phyloP scores from a whole-genome alignment of 2,113 vertebrate genomes.

The Boulengerochromis microlepis region DNA sequence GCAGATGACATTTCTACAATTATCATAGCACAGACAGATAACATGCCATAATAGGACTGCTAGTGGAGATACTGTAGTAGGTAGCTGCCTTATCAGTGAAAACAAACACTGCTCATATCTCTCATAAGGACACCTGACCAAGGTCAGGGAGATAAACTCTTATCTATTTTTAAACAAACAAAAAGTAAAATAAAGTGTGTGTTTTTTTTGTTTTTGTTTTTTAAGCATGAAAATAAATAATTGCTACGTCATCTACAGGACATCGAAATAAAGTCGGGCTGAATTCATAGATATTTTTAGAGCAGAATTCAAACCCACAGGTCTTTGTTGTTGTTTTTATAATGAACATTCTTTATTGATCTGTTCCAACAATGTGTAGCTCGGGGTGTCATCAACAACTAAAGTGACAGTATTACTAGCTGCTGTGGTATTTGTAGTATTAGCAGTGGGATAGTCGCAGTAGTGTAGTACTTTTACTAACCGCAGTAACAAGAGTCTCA shows the following conservation, averaged over 20 bases:
- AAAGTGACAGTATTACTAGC: neutral
- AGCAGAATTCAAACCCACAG: neutral
- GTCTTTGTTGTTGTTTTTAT: neutral
- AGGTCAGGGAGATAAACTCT: slow-evolving; percentile 21
- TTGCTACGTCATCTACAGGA: neutral
- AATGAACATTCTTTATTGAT: neutral
- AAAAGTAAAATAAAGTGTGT: neutral
- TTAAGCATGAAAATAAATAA: neutral
- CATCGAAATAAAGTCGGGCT: neutral
- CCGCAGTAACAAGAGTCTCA: neutral
- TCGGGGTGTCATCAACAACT: neutral
- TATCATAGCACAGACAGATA: neutral
- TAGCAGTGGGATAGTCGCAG: neutral
- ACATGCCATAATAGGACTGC: neutral
- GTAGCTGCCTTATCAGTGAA: slow-evolving; percentile 26
- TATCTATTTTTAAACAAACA: neutral
- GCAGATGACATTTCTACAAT: neutral
- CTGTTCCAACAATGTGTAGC: neutral
- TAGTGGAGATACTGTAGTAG: neutral
- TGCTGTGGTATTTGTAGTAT: neutral
- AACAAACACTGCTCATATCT: slow-evolving; percentile 19
- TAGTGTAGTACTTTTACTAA: neutral
- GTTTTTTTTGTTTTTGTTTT: neutral
- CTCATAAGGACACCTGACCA: neutral
- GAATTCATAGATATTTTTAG: neutral